Percentiles rank a stretch among this genome's conserved stretches.
These are phyloP conservation scores for Callorhinus ursinus DNA, from an alignment of 2,113 vertebrate genomes.

Conservation along the genomic window DNA sequence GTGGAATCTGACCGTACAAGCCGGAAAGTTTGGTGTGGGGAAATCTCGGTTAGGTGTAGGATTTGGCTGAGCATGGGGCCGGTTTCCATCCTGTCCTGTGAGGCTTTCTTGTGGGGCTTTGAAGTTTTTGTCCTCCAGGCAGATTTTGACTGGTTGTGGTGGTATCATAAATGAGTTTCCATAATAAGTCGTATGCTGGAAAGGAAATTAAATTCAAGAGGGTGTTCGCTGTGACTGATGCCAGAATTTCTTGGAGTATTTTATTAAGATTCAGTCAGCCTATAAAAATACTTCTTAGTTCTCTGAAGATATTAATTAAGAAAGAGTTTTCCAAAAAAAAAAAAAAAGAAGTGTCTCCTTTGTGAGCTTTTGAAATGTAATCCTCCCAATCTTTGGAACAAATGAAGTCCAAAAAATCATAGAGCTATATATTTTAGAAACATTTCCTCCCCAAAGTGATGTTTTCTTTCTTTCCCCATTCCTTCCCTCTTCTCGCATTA, in stretches of 20 bases:
- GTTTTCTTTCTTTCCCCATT: neutral
- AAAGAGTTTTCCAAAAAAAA: neutral
- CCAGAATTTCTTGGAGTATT: slow-evolving; percentile 68
- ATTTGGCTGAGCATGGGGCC: neutral
- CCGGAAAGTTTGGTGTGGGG: neutral
- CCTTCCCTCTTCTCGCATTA: neutral
- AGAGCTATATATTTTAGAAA: slow-evolving; percentile 47
- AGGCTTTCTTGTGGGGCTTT: slow-evolving; percentile 21
- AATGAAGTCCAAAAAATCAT: slow-evolving; percentile 1
- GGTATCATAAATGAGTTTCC: slow-evolving; percentile 57
- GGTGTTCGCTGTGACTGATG: slow-evolving; percentile 78
- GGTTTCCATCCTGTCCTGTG: neutral
- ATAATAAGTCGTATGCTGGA: slow-evolving; percentile 39
- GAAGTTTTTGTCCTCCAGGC: slow-evolving; percentile 31
- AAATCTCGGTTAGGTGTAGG: neutral
- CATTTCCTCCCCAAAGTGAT: neutral
- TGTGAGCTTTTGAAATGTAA: slow-evolving; percentile 64
- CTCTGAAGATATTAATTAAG: slow-evolving; percentile 45
- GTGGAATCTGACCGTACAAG: neutral
- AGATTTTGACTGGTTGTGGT: slow-evolving; percentile 53
- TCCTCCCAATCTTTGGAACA: neutral
- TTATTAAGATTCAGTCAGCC: slow-evolving; percentile 67
- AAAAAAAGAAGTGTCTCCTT: slow-evolving; percentile 11
- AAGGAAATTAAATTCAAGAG: slow-evolving; percentile 72
- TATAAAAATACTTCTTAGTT: slow-evolving; percentile 54